Evolutionary conservation across 2,797 vertebrate species (phyloP), one percentile per base, ranked within the genome.

Genomic region (Toxotes lorentzi): DNA sequence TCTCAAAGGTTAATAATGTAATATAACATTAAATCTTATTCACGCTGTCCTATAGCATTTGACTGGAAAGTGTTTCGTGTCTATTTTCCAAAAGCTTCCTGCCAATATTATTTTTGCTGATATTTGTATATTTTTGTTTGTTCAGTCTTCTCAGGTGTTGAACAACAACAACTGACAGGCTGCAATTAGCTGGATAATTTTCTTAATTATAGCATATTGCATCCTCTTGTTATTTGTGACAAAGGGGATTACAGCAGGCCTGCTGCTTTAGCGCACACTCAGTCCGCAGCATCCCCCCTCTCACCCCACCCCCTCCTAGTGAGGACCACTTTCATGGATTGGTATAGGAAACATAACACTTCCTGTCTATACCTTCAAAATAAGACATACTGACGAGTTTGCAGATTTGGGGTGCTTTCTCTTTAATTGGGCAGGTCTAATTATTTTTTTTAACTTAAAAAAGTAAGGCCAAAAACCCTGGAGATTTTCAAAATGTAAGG

Each of bases 241-340:
- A 87, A 81, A 86, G 70, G 58, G 73, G 74, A 89, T 93, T 90
- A 86, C 59, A 60, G 78, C 64, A 82, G 86, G 82, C 78, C 83
- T 66, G 47, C 54, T 53, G 38, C 19, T 12, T 59, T 0, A 0
- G 82, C 89, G 85, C 90, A 86, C 82, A 89, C 84, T 24, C 85
- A 81, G 40, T 84, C 57, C 50, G 58, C 27, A 62, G 47, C 73
- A 13, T 0, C 67, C 53, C 35, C 60, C 30, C 24, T 21, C 40
- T 19, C 70, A 2, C 19, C 27, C 4, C 66, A 40, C 27, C 17
- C 23, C 32, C 2, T 6, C 50, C 19, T 3, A 23, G 34, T 24
- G 63, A 74, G 73, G 47, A 82, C 78, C 75, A 41, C 60, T 58
- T 23, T 79, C 67, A 58, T 13, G 14, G 7, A 3, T 14, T 13